Evolutionary conservation across 2,797 vertebrate genomes (phyloP), one percentile per base, ranked within the genome.

Genomic region (Delichon dasypus): DNA sequence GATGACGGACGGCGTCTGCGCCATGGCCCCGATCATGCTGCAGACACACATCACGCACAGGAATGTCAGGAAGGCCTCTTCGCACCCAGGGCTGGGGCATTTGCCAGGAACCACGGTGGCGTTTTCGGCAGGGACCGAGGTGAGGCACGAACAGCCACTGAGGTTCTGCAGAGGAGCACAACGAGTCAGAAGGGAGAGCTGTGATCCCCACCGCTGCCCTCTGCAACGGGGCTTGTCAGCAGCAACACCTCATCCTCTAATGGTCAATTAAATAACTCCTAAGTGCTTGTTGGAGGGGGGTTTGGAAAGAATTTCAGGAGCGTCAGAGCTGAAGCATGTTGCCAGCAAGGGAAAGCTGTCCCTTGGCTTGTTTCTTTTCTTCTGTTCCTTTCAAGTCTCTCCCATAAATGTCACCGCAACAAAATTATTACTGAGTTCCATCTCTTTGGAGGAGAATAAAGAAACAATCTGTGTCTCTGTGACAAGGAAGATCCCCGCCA

Each of bases 11-110:
- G 99, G 99, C 0, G 99, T 99, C 98, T 99, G 99, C 1, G 99
- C 99, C 99, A 99, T 99, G 90, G 99, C 99, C 77, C 99, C 99
- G 1, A 99, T 98, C 98, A 99, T 98, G 97, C 99, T 99, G 98
- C 99, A 99, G 93, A 98, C 98, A 32, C 99, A 99, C 98, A 99
- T 99, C 96, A 99, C 98, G 21, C 98, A 99, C 70, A 99, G 98
- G 98, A 99, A 99, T 97, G 98, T 99, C 97, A 99, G 98, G 97
- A 99, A 99, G 95, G 98, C 97, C 97, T 99, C 98, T 96, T 98
- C 98, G 42, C 99, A 99, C 90, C 99, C 99, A 0, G 99, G 98
- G 47, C 97, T 99, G 38, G 99, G 99, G 95, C 99, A 99, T 73
- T 99, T 99, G 44, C 99, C 99, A 0, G 99, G 98, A 82, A 98